Base-by-base conservation (phyloP, 2,797 vertebrate genomes). In the Clarias pachynema region DNA sequence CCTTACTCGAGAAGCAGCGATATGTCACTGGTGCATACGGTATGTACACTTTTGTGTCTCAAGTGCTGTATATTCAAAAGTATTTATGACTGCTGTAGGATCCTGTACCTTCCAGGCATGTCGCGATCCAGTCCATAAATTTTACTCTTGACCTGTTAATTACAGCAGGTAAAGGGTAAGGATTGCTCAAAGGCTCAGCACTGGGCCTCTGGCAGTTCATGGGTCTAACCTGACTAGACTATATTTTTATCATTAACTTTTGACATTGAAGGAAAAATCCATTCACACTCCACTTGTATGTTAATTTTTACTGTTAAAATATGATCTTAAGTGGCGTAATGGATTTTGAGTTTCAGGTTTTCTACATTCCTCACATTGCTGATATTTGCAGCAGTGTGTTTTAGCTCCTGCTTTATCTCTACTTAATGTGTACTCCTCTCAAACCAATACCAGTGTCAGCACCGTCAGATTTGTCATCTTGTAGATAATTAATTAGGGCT, bases 1-100 rank as follows among this genome's bases (percentile, higher is more conserved):
- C 90, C 92, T 2, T 94, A 85, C 57, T 91, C 93, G 81, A 93
- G 91, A 88, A 92, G 91, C 89, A 94, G 91, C 86, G 84, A 83
- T 0, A 87, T 92, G 40, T 93, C 93, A 68, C 81, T 94, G 89
- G 94, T 96, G 80, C 89, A 93, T 84, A 70, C 88, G 65, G 75
- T 84, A 63, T 8, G 72, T 86, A n/a, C 20, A 37, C 15, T 60
- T n/a, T 5, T 78, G 78, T 79, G 60, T 44, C 44, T 63, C 56
- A 59, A 6, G 18, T 63, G 24, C 62, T 63, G 9, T 60, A 78
- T 24, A 37, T 34, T 78, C 7, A 57, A 57, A 75, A 57, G 22
- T 12, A 72, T 44, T 72, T 72, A 72, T 44, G 37, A 72, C 22
- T 72, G 22, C 3, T 44, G 40, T 49, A 73, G 5, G 8, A 49